These are phyloP conservation scores for Synchiropus splendidus DNA, from an alignment of 2,113 vertebrate genomes.

Conservation along the genomic window DNA sequence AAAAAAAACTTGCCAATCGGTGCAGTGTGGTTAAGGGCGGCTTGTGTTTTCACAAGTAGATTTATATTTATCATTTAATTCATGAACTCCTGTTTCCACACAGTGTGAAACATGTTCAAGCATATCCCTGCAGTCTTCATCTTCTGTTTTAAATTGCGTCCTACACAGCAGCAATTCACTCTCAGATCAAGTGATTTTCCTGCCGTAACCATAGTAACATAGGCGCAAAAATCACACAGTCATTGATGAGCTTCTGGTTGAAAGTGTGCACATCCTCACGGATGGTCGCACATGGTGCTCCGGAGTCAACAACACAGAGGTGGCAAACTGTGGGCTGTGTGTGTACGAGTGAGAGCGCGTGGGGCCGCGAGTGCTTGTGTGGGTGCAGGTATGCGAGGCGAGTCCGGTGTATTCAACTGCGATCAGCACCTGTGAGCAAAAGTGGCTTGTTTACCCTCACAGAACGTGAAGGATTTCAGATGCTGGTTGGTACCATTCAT, in stretches of 20 bases:
- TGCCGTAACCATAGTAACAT: slow-evolving; percentile 61
- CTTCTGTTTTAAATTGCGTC: neutral
- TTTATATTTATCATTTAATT: too few relatives aligned
- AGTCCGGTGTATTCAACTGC: slow-evolving; percentile 16
- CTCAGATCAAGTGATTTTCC: slow-evolving; percentile 30
- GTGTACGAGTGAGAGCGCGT: slow-evolving; percentile 3
- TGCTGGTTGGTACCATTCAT: too few relatives aligned
- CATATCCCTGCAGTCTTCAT: slow-evolving; percentile 15
- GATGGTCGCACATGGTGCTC: slow-evolving; percentile 5
- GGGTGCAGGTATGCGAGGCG: slow-evolving; percentile 26
- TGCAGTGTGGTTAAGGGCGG: too few relatives aligned
- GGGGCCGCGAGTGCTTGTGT: slow-evolving; percentile 23
- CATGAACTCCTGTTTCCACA: too few relatives aligned
- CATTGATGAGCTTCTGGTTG: slow-evolving; percentile 49
- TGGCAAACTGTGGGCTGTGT: slow-evolving; percentile 1
- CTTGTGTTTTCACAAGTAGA: too few relatives aligned
- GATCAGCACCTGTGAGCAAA: too few relatives aligned
- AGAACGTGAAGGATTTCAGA: too few relatives aligned
- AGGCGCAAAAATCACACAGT: slow-evolving; percentile 33
- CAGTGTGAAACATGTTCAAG: slow-evolving; percentile 3
- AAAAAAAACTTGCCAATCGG: too few relatives aligned
- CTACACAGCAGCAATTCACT: slow-evolving; percentile 23
- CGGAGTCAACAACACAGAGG: slow-evolving; percentile 14
- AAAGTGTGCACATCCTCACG: slow-evolving; percentile 10
- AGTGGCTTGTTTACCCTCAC: too few relatives aligned